Percentiles rank a stretch among this genome's conserved stretches.
Evolutionary conservation across 2,888 invertebrate genomes (phyloP).

Genomic region (Dendrolimus pini): DNA sequence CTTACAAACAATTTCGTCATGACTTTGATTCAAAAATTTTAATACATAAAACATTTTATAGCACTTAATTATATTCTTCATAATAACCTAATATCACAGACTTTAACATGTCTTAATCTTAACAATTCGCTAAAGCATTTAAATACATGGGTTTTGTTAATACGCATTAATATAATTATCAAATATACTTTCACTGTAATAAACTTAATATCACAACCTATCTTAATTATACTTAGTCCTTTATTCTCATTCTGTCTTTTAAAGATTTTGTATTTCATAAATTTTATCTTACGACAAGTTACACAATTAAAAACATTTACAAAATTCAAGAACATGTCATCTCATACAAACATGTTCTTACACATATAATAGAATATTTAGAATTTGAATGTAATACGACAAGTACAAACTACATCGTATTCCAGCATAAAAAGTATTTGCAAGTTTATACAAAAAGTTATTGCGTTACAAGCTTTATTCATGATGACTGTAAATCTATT

Average conservation of each 20-base stretch:
- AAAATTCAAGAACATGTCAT: neutral
- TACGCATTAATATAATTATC: constrained; percentile 17
- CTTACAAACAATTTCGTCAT: constrained; percentile 56
- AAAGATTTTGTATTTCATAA: too few relatives aligned
- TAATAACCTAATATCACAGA: constrained; percentile 64
- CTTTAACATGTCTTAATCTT: constrained; percentile 5
- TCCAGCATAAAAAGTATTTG: too few relatives aligned
- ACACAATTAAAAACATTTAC: too few relatives aligned
- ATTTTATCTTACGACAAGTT: too few relatives aligned
- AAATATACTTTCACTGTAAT: constrained; percentile 10
- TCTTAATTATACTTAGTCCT: constrained; percentile 9
- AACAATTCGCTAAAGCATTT: constrained; percentile 5
- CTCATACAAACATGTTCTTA: neutral
- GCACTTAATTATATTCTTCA: constrained; percentile 28
- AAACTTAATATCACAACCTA: constrained; percentile 41
- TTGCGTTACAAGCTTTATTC: too few relatives aligned
- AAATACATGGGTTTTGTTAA: constrained; percentile 15
- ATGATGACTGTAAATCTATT: too few relatives aligned
- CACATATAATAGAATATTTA: too few relatives aligned
- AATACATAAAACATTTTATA: constrained; percentile 47
- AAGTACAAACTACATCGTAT: too few relatives aligned
- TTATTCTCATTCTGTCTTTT: constrained; percentile 1
- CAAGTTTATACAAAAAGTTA: too few relatives aligned
- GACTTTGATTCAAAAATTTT: constrained; percentile 46
- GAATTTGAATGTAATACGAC: too few relatives aligned